phyloP scores from a whole-genome alignment of 2,113 vertebrate species.

The Pomatostomus ruficeps region DNA sequence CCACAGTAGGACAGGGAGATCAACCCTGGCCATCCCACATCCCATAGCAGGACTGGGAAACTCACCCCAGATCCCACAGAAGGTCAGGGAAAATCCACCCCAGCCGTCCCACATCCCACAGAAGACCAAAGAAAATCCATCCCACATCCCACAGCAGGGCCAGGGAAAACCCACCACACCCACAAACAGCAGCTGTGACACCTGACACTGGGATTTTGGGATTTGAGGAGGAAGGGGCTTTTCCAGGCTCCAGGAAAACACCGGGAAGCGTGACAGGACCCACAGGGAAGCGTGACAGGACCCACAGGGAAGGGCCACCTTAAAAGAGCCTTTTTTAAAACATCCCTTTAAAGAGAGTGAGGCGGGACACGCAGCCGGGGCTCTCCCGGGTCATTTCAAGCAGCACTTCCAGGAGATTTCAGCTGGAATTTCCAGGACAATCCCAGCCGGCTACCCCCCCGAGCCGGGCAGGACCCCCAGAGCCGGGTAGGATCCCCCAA shows the following conservation, averaged over 20 bases:
- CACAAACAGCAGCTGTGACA: neutral
- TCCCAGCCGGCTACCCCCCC: neutral
- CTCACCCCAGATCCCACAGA: no score
- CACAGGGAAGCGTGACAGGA: neutral
- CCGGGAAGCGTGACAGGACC: neutral
- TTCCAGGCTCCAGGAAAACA: neutral
- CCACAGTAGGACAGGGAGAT: neutral
- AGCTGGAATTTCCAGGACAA: neutral
- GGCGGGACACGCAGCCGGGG: neutral
- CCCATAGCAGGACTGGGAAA: neutral
- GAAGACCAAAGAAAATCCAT: neutral
- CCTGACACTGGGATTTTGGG: neutral
- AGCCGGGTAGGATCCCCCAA: neutral
- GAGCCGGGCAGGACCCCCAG: neutral
- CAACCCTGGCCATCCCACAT: no score
- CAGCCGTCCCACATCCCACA: neutral
- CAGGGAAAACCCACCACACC: neutral
- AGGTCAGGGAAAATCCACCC: neutral
- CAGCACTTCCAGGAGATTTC: neutral
- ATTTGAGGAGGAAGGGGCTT: neutral
- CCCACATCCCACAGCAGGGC: neutral
- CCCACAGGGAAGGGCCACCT: neutral
- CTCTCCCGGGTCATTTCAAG: neutral
- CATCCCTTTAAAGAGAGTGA: no score
- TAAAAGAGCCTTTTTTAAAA: neutral